Evolutionary conservation across 2,113 vertebrate species (phyloP).

Genomic region (Athene noctua): DNA sequence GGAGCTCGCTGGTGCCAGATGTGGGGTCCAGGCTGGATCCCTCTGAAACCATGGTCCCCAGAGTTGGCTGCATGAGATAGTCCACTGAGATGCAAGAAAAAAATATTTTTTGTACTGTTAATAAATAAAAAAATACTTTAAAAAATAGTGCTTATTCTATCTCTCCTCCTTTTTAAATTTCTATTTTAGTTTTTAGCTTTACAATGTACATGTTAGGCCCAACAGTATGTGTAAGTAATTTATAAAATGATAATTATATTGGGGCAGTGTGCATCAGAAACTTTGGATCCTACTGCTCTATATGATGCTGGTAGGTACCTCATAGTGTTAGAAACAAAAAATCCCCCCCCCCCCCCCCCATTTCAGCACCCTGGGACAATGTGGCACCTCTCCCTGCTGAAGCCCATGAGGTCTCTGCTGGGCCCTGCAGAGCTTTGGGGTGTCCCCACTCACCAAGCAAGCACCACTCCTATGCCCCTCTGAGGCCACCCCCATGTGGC

Average conservation of each 20-base stretch:
- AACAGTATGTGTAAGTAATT: background rate
- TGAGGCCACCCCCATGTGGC: background rate
- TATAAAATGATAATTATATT: background rate
- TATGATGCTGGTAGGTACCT: rapidly evolving
- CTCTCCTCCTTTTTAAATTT: background rate
- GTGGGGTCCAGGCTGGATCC: rapidly evolving
- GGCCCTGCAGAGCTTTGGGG: background rate
- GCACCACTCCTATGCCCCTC: background rate
- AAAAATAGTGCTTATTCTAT: rapidly evolving
- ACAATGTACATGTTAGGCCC: background rate
- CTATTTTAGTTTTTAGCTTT: background rate
- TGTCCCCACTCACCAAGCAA: background rate
- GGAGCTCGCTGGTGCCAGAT: rapidly evolving
- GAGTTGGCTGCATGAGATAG: rapidly evolving
- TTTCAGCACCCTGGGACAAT: background rate
- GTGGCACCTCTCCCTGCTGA: rapidly evolving
- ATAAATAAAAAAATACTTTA: background rate
- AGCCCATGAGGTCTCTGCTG: background rate
- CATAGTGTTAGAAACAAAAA: background rate
- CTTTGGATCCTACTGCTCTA: background rate
- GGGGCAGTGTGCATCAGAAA: background rate
- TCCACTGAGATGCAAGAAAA: rapidly evolving
- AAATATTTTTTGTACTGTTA: background rate
- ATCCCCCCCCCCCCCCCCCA: no score
- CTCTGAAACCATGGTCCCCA: background rate